phyloP scores from a whole-genome alignment of 92 coral and sea anemone genomes.

The Porites evermanni region DNA sequence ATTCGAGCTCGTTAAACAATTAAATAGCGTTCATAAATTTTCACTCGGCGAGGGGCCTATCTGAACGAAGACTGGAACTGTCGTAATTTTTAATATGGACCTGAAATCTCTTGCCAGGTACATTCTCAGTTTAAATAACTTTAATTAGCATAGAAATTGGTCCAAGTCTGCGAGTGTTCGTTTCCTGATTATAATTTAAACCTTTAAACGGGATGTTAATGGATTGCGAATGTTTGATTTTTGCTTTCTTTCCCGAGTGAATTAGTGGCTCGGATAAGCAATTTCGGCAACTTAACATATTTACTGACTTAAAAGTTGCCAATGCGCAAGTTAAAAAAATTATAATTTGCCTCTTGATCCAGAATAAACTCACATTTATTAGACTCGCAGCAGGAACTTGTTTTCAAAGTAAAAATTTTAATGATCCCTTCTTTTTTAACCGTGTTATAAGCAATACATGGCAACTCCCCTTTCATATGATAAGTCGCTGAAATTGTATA shows the following conservation, averaged over 20 bases:
- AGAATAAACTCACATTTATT: conserved; percentile 24
- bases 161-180: conserved; percentile 36
- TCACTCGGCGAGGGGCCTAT: conserved; percentile 32
- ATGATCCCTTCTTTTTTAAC: neutral
- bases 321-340: conserved; percentile 1
- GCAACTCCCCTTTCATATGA: neutral
- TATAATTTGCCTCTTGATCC: conserved; percentile 11
- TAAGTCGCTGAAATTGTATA: conserved; percentile 36
- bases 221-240: conserved; percentile 67
- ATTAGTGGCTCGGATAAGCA: conserved; percentile 62
- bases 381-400: conserved; percentile 21
- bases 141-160: conserved; percentile 98
- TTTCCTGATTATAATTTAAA: conserved; percentile 78
- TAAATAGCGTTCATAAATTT: conserved; percentile 37
- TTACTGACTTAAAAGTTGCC: conserved; percentile 1
- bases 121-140: conserved; percentile 47
- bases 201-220: conserved; percentile 78
- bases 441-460: neutral
- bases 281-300: conserved; percentile 22
- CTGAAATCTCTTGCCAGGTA: conserved; percentile 45
- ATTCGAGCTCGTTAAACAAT: conserved; percentile 29
- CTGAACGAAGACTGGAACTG: conserved; percentile 10
- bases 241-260: conserved; percentile 69
- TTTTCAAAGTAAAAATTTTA: conserved; percentile 16
- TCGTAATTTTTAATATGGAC: conserved; percentile 11